Evolutionary conservation across 2,113 vertebrate species (phyloP), one percentile per base, ranked within the genome.

Genomic region (Rhombomys opimus): DNA sequence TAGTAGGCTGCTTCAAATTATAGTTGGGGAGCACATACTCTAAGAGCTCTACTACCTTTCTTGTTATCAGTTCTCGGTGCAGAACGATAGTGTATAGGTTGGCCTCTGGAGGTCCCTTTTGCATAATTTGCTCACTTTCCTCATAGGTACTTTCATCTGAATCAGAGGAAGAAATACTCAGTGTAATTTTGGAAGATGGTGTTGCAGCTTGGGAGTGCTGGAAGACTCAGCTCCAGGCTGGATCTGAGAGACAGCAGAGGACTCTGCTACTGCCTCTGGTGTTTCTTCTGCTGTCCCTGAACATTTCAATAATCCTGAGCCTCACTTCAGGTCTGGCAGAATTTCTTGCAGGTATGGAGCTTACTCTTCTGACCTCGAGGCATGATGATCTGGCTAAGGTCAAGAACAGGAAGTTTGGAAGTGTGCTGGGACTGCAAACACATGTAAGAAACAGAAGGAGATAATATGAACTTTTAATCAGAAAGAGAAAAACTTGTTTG

Each of bases 21-120:
- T 23, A 96, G 73, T 67, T 96, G 73, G 35, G 7, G 52, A 97
- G 73, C 50, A 97, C 5, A 38, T 35, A 94, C 18, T 35, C 41
- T 75, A 92, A 57, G 61, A 96, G 12, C 7, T 72, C 0, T 12
- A 0, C 0, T 25, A 2, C 3, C 7, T 38, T 52, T 72, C 0
- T 54, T 32, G 0, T 2, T 2, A 91, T 20, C 35, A 10, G 9
- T 20, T 80, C 65, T 68, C 0, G 1, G 14, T 25, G 18, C 65
- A 7, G 23, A 13, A 1, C 2, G 5, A 38, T 11, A 89, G 3
- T 32, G 59, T 1, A 68, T 5, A 9, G 1, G 10, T 1, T 1
- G 22, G 1, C 18, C 35, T 54, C 11, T 20, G 1, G 4, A 20
- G 10, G 0, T 35, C 0, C 9, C 5, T 0, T 8, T 50, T 76